Conservation (phyloP, 2,888 invertebrate genomes). For the Odontocolon sp. region DNA sequence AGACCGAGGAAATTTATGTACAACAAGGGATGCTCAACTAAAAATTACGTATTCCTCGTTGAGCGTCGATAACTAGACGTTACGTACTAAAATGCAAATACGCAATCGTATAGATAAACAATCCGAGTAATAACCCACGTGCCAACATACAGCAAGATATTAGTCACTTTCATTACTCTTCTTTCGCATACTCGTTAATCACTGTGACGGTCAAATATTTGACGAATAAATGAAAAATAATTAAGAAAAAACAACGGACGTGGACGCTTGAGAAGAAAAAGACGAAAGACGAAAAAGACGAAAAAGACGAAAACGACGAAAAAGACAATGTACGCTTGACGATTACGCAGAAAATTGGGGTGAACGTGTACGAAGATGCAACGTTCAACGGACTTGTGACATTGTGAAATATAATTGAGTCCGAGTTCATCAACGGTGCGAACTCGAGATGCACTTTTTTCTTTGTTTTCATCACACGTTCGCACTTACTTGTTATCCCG, state of each 20-base stretch:
- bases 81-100: constrained; percentile 29
- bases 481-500: constrained; percentile 50
- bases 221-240: constrained; percentile 38
- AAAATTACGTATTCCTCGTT: neutral
- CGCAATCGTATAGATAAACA: constrained; percentile 26
- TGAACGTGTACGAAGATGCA: constrained; percentile 30
- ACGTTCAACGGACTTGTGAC: constrained; percentile 47
- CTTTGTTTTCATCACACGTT: constrained; percentile 15
- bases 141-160: constrained; percentile 52
- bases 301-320: constrained; percentile 20
- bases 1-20: too few species aligned
- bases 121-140: too few species aligned
- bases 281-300: constrained; percentile 16
- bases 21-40: too few species aligned
- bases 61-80: constrained; percentile 37
- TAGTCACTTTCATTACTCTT: constrained; percentile 48
- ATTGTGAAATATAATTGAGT: constrained; percentile 33
- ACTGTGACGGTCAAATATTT: constrained; percentile 55
- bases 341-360: constrained; percentile 24
- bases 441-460: neutral
- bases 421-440: neutral
- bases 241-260: constrained; percentile 31
- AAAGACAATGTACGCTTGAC: constrained; percentile 34
- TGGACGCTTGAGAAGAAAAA: constrained; percentile 27
- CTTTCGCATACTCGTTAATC: constrained; percentile 51